Conservation (phyloP, 2,888 invertebrate species). For the Drosophila melanosoma region DNA sequence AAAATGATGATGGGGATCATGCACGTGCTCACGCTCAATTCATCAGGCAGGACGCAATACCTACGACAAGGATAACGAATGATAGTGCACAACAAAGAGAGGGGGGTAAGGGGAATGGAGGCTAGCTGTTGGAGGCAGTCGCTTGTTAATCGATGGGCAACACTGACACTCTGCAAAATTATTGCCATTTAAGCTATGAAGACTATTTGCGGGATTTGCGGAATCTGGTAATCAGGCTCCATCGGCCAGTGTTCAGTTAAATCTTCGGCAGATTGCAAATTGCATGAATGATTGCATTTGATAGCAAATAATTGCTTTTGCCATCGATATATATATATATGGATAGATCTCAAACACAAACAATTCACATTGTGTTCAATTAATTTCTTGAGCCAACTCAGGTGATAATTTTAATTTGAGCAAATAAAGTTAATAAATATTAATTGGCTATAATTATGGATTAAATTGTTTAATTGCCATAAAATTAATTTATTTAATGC, state of each 20-base stretch:
- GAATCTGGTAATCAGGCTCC: background rate
- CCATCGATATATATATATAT: constrained; percentile 8
- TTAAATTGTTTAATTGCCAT: background rate
- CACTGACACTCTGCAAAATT: constrained; percentile 65
- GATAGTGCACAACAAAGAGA: background rate
- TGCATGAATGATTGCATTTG: constrained; percentile 67
- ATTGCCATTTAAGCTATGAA: constrained; percentile 72
- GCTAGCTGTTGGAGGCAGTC: constrained; percentile 1
- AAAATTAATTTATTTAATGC: background rate
- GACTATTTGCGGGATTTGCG: background rate
- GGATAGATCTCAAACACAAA: background rate
- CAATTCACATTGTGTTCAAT: background rate
- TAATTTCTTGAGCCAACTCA: background rate
- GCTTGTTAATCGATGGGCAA: constrained; percentile 57
- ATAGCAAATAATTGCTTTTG: constrained; percentile 52
- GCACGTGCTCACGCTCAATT: constrained; percentile 77
- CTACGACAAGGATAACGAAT: constrained; percentile 43
- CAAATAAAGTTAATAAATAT: background rate
- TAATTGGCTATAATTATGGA: background rate
- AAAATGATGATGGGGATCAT: constrained; percentile 77
- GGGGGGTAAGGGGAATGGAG: background rate
- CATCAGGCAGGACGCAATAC: constrained; percentile 67
- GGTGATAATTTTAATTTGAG: background rate
- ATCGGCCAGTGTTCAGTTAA: constrained; percentile 7
- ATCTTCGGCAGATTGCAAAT: constrained; percentile 27